Evolutionary conservation across 2,797 vertebrate genomes (phyloP).

Genomic region (Spinus olivaceus): DNA sequence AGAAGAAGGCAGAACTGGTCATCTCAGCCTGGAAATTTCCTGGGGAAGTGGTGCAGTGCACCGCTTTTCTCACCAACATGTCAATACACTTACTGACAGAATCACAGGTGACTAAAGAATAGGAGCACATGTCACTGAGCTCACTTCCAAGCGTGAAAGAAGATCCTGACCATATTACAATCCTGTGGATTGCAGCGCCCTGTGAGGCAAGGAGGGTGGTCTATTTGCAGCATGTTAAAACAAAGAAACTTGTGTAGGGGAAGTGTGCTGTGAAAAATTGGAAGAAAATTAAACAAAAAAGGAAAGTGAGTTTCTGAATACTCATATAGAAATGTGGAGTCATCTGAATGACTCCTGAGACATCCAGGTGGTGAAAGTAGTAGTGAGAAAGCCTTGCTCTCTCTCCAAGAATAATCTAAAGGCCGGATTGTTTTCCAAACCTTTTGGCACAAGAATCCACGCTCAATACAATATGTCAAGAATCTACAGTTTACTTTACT

Average conservation of each 20-base stretch:
- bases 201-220: background rate
- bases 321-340: rapidly evolving
- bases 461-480: background rate
- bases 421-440: background rate
- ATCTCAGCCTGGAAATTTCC: background rate
- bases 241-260: background rate
- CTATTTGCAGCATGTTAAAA: background rate
- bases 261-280: background rate
- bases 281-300: background rate
- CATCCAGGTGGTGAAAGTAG: background rate
- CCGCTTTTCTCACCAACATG: background rate
- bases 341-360: background rate
- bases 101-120: background rate
- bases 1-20: rapidly evolving
- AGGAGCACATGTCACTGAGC: background rate
- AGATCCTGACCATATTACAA: background rate
- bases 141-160: background rate
- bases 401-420: background rate
- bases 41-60: background rate
- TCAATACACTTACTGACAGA: background rate
- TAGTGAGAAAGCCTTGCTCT: background rate
- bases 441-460: background rate
- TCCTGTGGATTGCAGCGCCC: background rate
- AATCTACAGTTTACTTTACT: background rate
- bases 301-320: background rate